Conservation (phyloP, 2,888 invertebrate species). For the Caenorhabditis japonica region DNA sequence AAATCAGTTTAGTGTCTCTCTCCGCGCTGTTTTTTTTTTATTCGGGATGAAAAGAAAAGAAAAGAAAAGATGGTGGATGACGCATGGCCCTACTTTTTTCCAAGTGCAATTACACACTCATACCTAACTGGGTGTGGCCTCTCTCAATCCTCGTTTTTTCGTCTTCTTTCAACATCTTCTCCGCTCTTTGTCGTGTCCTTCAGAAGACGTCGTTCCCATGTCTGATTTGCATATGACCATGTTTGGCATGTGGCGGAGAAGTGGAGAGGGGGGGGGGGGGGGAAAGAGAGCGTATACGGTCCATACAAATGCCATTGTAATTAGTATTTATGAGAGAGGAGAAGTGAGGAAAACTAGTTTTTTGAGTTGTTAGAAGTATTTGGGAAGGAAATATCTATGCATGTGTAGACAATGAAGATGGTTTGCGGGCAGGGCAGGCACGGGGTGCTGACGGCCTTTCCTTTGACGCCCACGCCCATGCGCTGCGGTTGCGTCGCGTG, state of each 20-base stretch:
- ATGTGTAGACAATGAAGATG: too few relatives aligned
- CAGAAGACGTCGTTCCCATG: constrained; percentile 29
- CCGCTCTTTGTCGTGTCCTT: constrained; percentile 21
- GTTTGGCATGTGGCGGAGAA: constrained; percentile 12
- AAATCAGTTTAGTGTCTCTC: too few relatives aligned
- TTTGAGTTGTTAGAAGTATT: background rate
- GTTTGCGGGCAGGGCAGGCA: too few relatives aligned
- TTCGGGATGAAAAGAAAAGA: too few relatives aligned
- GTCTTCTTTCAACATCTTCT: background rate
- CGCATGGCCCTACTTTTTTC: too few relatives aligned
- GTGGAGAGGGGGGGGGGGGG: constrained; percentile 5
- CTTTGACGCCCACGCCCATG: too few relatives aligned
- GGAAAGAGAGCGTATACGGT: background rate
- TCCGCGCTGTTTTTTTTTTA: too few relatives aligned
- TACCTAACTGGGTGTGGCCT: too few relatives aligned
- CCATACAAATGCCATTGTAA: constrained; percentile 21
- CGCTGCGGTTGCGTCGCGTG: too few relatives aligned
- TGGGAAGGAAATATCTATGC: background rate
- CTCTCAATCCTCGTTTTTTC: too few relatives aligned
- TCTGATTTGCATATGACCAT: constrained; percentile 44
- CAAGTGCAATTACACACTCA: constrained; percentile 1
- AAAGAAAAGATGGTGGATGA: too few relatives aligned
- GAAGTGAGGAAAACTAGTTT: constrained; percentile 26
- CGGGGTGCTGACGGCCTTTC: too few relatives aligned
- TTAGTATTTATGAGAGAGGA: constrained; percentile 32